Evolutionary conservation across 2,888 invertebrate species (phyloP), one percentile per base, ranked within the genome.

Genomic region (Acleris literana): DNA sequence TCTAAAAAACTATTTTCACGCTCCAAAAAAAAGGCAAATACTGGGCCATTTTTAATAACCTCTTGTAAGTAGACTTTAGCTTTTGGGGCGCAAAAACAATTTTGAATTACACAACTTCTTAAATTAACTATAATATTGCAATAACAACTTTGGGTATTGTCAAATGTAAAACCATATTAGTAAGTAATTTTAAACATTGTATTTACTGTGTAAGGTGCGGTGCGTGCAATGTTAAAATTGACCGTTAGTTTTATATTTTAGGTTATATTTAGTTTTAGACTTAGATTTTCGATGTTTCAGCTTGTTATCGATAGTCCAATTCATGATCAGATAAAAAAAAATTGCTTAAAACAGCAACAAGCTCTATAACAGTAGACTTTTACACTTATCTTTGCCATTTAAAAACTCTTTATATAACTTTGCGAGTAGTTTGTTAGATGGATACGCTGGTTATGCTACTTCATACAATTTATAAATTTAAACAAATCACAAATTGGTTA

Each of bases 301-400:
- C 72, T 72, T 70, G 75, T 73, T 76, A 76, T 76, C 74, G 77
- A 84, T 69, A 82, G 85, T 85, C 83, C 82, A 85, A 87, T 86
- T 85, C 75, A 81, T 83, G 81, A 82, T 82, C 79, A 78, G 73
- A 70, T 74, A 78, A 79, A 82, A 79, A 82, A 84, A 77, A 84
- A 80, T 85, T 82, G 82, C 84, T 85, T 84, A 84, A 80, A 87
- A 85, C 84, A 84, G 84, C 85, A 87, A 86, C 80, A 86, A 85
- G 84, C 84, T 82, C 71, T 43, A 46, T 61, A 46, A 46, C 17
- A 53, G 51, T 51, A 22, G 44, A 18, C 17, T 46, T 16, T 69
- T 75, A 78, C 78, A 74, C 76, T 25, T 60, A 60, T 46, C 6
- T 16, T 22, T 20, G 18, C 20, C 54, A 7, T 16, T 17, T 22